phyloP scores from a whole-genome alignment of 2,888 invertebrate species.

The Kuschelorhynchus macadamiae region DNA sequence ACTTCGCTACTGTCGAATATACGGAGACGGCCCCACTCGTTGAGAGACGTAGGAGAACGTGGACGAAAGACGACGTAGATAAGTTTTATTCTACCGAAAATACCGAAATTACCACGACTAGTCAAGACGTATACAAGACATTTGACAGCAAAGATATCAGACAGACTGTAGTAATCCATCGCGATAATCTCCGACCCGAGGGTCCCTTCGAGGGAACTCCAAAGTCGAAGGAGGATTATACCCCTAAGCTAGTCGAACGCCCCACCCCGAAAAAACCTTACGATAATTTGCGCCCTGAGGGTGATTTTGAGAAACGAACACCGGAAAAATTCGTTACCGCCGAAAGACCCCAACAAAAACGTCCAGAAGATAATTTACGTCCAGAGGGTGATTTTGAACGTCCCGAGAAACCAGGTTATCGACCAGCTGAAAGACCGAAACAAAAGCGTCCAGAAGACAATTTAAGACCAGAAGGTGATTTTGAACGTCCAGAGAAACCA shows the following conservation, averaged over 20 bases:
- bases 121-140: slow-evolving; percentile 77
- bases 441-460: slow-evolving; percentile 71
- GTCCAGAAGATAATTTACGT: slow-evolving; percentile 76
- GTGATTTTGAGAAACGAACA: slow-evolving; percentile 68
- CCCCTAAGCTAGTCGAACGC: slow-evolving; percentile 64
- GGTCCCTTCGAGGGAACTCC: slow-evolving; percentile 70
- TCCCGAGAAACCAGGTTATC: slow-evolving; percentile 62
- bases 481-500: slow-evolving; percentile 68
- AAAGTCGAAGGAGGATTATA: slow-evolving; percentile 67
- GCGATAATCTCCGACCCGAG: slow-evolving; percentile 71
- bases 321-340: slow-evolving; percentile 62
- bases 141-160: slow-evolving; percentile 74
- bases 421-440: slow-evolving; percentile 63
- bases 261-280: slow-evolving; percentile 67
- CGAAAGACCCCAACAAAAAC: slow-evolving; percentile 66
- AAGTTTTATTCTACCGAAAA: slow-evolving; percentile 77
- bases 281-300: slow-evolving; percentile 70
- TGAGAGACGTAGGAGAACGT: slow-evolving; percentile 77
- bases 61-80: slow-evolving; percentile 81
- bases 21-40: slow-evolving; percentile 73
- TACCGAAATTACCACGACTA: slow-evolving; percentile 74
- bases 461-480: slow-evolving; percentile 74
- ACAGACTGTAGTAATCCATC: slow-evolving; percentile 65
- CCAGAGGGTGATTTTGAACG: slow-evolving; percentile 68
- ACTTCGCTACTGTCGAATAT: slow-evolving; percentile 77